Base-by-base conservation (phyloP, 2,113 vertebrate species). In the Pedionomus torquatus region DNA sequence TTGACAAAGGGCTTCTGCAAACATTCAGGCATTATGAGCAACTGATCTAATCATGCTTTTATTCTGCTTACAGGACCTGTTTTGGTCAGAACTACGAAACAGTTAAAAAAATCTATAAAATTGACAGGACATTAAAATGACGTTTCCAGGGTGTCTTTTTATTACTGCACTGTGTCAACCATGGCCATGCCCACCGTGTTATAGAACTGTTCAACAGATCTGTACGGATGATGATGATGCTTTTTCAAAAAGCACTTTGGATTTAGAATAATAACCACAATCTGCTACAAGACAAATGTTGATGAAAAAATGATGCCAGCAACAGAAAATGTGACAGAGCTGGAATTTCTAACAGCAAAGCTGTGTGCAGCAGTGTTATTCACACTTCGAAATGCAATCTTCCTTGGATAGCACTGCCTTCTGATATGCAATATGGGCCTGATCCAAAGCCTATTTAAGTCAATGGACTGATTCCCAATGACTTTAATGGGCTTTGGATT, bases 401-500 rank as follows among this genome's bases (percentile, higher is more conserved):
- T 89, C 57, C 31, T 72, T 69, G 1, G 72, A 76, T 61, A 87
- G n/a, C 20, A 11, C 44, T 92, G 74, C 86, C 78, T 88, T 86
- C 61, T 72, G 44, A 90, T 78, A 55, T 64, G 52, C 43, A 83
- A 17, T n/a, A 55, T 81, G 76, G 43, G 94, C 77, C 80, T 92
- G 89, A 91, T 93, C 95, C 90, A 95, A 96, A 96, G 77, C 55
- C 70, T 87, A 5, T 78, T 95, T 89, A 84, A 93, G 85, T 93
- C 44, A 79, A 78, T 95, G 92, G 77, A 92, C 94, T 84, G 83
- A 71, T 87, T 97, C 92, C 94, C 89, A 83, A 72, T 72, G 70
- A 93, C 74, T 97, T 97, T 95, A 95, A 97, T 89, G 74, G 94
- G 89, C 69, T 95, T 86, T 96, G 96, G 95, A 97, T 96, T 92